These are phyloP conservation scores for Ammodytes marinus DNA, from an alignment of 2,113 vertebrate genomes.

Conservation along the genomic window DNA sequence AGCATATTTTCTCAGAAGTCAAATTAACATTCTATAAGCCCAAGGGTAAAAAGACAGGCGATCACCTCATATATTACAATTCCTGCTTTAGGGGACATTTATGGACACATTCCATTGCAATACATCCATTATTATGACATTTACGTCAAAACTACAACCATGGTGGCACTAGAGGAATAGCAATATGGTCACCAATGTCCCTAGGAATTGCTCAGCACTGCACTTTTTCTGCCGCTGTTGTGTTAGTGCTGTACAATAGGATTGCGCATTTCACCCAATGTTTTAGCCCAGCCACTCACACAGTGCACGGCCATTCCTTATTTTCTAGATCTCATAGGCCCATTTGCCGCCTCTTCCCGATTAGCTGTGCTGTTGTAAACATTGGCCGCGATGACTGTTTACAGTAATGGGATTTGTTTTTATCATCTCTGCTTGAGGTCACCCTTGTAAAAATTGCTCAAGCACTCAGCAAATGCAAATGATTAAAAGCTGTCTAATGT, in stretches of 20 bases:
- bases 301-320: not conserved
- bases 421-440: constrained; percentile 61
- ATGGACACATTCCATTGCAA: not conserved
- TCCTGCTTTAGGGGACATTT: not conserved
- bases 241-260: not conserved
- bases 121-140: not conserved
- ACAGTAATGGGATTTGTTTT: constrained; percentile 56
- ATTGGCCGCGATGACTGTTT: constrained; percentile 24
- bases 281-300: constrained; percentile 4
- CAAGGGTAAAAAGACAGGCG: not conserved
- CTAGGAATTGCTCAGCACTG: too few species aligned
- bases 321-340: constrained; percentile 4
- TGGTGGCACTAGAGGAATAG: too few species aligned
- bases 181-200: too few species aligned
- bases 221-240: constrained; percentile 7
- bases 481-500: constrained; percentile 40
- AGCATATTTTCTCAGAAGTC: too few species aligned
- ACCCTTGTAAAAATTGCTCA: constrained; percentile 20
- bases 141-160: not conserved
- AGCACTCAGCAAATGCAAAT: constrained; percentile 24
- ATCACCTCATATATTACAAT: not conserved
- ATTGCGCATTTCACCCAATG: not conserved
- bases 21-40: too few species aligned
- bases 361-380: constrained; percentile 53
- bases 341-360: constrained; percentile 23